phyloP scores from a whole-genome alignment of 2,113 vertebrate genomes.

The Steatornis caripensis region DNA sequence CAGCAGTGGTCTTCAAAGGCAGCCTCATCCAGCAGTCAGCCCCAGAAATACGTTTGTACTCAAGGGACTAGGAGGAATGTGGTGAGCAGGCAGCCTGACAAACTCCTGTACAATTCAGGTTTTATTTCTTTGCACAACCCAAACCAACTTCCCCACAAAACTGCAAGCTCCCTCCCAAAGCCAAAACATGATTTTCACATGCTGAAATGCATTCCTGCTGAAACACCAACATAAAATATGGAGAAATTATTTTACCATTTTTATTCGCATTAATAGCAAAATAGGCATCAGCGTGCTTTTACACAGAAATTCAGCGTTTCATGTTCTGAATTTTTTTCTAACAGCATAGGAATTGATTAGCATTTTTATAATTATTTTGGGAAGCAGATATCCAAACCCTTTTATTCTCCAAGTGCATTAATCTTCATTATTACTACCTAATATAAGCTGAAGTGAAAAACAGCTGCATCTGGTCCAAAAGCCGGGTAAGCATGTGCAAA shows the following conservation, averaged over 20 bases:
- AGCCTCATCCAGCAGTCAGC: background rate
- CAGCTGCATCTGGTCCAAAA: background rate
- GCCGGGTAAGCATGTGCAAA: background rate
- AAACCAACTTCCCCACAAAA: background rate
- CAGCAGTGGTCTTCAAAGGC: background rate
- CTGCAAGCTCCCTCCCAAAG: background rate
- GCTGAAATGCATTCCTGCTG: background rate
- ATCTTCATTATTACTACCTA: background rate
- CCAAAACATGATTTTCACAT: background rate
- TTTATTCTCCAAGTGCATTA: background rate
- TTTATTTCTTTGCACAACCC: background rate
- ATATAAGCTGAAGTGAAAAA: background rate
- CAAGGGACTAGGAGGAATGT: background rate
- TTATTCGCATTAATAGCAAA: background rate
- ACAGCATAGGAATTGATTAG: background rate
- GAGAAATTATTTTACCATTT: background rate
- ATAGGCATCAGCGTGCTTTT: background rate
- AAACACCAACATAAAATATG: background rate
- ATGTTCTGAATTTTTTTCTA: background rate
- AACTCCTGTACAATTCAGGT: background rate
- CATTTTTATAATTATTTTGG: background rate
- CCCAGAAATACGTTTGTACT: background rate
- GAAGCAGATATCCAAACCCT: background rate
- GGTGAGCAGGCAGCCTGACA: background rate
- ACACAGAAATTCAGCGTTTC: background rate